phyloP scores from a whole-genome alignment of 2,888 invertebrate species.

The Oscheius sp. region DNA sequence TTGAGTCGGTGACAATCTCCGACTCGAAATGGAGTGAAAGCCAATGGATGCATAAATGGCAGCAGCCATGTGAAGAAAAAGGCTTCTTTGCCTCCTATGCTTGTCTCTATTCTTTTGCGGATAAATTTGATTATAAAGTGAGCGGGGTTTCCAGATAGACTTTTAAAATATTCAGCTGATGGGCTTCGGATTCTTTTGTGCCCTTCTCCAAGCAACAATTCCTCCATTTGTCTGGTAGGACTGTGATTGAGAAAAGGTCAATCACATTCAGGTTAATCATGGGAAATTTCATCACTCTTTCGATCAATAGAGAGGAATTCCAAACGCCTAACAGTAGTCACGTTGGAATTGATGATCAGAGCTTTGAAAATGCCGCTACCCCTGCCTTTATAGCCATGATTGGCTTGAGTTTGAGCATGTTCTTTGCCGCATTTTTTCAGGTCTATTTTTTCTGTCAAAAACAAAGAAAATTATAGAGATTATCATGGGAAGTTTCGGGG shows the following conservation, averaged over 20 bases:
- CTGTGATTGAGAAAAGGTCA: too few species aligned
- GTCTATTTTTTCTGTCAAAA: too few species aligned
- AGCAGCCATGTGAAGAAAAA: slow-evolving; percentile 4
- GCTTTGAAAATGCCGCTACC: too few species aligned
- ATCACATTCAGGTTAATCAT: slow-evolving; percentile 69
- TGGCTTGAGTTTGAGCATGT: slow-evolving; percentile 59
- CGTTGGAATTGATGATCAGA: background rate
- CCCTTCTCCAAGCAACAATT: slow-evolving; percentile 63
- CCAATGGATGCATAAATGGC: slow-evolving; percentile 2
- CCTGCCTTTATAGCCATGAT: slow-evolving; percentile 64
- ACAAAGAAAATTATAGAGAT: slow-evolving; percentile 51
- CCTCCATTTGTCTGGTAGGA: slow-evolving; percentile 69
- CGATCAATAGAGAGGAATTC: slow-evolving; percentile 61
- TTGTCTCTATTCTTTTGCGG: slow-evolving; percentile 52
- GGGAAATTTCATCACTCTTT: slow-evolving; percentile 66
- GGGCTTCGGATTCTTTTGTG: slow-evolving; percentile 59
- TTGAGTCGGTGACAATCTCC: slow-evolving; percentile 16
- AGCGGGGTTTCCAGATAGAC: background rate
- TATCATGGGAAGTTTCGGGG: slow-evolving; percentile 66
- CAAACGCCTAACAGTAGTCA: slow-evolving; percentile 12
- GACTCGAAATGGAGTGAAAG: slow-evolving; percentile 22
- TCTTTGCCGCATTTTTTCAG: slow-evolving; percentile 66
- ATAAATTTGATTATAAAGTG: slow-evolving; percentile 51
- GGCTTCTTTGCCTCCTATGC: slow-evolving; percentile 44
- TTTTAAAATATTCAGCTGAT: slow-evolving; percentile 51